Percentiles rank a stretch among this genome's conserved stretches.
These are phyloP conservation scores for Caenorhabditis imperialis DNA, from an alignment of 2,888 invertebrate species.

Conservation along the genomic window DNA sequence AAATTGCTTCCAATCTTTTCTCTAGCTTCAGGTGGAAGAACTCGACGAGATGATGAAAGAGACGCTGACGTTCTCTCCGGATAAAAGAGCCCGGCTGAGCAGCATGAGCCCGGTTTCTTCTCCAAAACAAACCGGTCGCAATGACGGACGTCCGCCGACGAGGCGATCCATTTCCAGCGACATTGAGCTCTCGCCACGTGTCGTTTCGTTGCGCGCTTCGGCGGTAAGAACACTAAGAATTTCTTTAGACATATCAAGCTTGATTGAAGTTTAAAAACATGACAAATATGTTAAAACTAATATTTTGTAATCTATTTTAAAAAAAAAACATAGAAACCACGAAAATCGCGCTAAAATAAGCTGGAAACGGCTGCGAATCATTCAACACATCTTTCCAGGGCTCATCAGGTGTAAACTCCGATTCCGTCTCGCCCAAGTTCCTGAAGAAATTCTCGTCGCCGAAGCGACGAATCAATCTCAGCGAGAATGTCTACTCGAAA, in stretches of 20 bases:
- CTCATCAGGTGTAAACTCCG: too few species aligned
- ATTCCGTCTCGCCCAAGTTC: conserved; percentile 41
- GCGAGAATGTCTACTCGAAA: conserved; percentile 24
- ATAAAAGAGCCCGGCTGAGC: conserved; percentile 23
- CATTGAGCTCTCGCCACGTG: conserved; percentile 11
- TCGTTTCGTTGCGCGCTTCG: conserved; percentile 6
- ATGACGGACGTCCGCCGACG: conserved; percentile 16
- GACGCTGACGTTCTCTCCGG: conserved; percentile 16
- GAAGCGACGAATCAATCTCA: conserved; percentile 4
- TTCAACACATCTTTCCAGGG: too few species aligned
- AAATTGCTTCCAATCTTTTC: too few species aligned
- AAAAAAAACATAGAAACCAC: too few species aligned
- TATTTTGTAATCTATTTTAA: too few species aligned
- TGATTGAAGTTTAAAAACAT: too few species aligned
- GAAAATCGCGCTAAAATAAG: too few species aligned
- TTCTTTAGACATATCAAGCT: too few species aligned
- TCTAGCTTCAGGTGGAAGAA: conserved; percentile 7
- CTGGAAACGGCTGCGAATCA: too few species aligned
- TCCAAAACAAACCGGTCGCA: neutral
- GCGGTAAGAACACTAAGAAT: too few species aligned
- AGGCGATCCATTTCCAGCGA: conserved; percentile 16
- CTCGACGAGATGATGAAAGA: conserved; percentile 23
- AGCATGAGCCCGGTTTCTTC: neutral
- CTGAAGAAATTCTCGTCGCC: conserved; percentile 25
- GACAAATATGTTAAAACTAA: too few species aligned